These are phyloP conservation scores for Orchesella flavescens DNA, from an alignment of 2,888 invertebrate genomes.

Conservation along the genomic window DNA sequence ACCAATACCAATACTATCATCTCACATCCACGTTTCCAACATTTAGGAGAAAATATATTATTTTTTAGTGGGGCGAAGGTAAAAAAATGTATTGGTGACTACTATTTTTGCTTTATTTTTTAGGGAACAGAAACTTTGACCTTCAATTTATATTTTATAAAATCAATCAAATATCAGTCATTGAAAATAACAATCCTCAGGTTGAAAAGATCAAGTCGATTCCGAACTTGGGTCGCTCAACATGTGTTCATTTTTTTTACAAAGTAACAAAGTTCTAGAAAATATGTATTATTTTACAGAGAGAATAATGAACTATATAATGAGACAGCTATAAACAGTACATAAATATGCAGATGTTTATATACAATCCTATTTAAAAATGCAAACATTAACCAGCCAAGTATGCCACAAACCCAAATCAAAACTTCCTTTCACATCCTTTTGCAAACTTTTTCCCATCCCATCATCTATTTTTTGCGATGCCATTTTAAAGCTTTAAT, in stretches of 20 bases:
- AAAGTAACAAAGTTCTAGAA: slow-evolving; percentile 24
- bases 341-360: slow-evolving; percentile 19
- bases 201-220: slow-evolving; percentile 70
- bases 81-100: no score
- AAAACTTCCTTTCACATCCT: neutral
- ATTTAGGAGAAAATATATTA: neutral
- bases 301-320: slow-evolving; percentile 29
- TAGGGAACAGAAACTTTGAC: neutral
- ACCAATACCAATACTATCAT: no score
- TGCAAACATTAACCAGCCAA: neutral
- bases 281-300: slow-evolving; percentile 49
- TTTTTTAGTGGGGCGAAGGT: no score
- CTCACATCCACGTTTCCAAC: neutral
- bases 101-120: no score
- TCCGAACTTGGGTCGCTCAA: slow-evolving; percentile 71
- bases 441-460: no score
- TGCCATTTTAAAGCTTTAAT: neutral
- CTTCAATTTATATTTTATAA: neutral
- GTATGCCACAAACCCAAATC: neutral
- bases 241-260: slow-evolving; percentile 72
- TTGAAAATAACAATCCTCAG: slow-evolving; percentile 68
- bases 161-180: slow-evolving; percentile 59
- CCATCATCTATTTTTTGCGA: neutral
- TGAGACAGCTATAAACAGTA: slow-evolving; percentile 28
- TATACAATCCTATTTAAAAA: slow-evolving; percentile 10